phyloP scores from a whole-genome alignment of 2,797 vertebrate genomes.

The Esox lucius region DNA sequence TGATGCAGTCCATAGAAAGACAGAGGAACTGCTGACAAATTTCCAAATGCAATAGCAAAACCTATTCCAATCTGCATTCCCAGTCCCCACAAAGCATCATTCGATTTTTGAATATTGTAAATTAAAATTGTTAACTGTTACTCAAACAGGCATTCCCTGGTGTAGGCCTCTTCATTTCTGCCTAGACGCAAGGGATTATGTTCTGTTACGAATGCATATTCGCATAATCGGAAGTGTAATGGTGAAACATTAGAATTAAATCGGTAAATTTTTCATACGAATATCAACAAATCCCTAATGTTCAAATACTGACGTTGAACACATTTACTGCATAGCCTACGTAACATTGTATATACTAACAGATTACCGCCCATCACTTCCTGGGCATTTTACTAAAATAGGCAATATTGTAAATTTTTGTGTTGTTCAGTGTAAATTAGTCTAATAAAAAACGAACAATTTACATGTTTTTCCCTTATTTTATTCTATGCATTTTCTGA shows the following conservation, averaged over 20 bases:
- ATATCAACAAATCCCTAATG: background rate
- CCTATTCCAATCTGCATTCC: background rate
- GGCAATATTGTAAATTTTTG: background rate
- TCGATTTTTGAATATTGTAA: slow-evolving; percentile 8
- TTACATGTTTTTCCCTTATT: background rate
- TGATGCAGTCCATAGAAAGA: slow-evolving; percentile 56
- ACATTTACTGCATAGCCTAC: background rate
- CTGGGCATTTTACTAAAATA: background rate
- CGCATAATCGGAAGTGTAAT: background rate
- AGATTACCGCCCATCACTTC: background rate
- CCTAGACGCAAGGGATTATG: background rate
- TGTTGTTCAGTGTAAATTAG: background rate
- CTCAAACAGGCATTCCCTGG: background rate
- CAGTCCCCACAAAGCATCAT: slow-evolving; percentile 14
- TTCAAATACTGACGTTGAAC: background rate
- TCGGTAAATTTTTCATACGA: background rate
- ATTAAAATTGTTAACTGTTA: background rate
- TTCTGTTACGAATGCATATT: background rate
- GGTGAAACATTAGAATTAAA: background rate
- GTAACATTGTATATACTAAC: background rate
- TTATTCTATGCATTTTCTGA: background rate
- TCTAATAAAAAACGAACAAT: background rate
- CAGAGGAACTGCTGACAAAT: slow-evolving; percentile 12
- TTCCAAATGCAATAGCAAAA: slow-evolving; percentile 4
- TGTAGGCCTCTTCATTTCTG: background rate